Conservation (phyloP, 2,797 vertebrate species). For the Orestias chungarensis region DNA sequence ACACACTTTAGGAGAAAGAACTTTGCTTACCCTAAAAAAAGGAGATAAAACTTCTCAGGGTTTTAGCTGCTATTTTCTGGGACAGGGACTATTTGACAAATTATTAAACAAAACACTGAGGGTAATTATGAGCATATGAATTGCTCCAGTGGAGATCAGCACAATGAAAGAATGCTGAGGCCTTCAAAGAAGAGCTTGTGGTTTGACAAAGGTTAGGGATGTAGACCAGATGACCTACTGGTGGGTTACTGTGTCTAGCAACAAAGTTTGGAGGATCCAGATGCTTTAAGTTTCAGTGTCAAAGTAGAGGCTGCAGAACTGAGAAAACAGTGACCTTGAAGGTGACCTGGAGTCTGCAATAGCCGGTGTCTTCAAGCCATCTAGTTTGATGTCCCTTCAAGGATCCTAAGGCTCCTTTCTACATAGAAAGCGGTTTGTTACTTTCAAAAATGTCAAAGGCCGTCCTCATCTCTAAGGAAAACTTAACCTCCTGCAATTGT, state of each 20-base stretch:
- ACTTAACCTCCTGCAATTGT: background rate
- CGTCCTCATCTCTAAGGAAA: background rate
- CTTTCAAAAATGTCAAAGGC: background rate
- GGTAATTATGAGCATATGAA: background rate
- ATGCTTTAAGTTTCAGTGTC: background rate
- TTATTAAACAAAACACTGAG: background rate
- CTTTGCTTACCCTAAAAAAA: background rate
- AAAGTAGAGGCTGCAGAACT: background rate
- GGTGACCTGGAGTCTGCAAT: background rate
- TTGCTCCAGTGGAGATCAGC: background rate
- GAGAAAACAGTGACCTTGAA: background rate
- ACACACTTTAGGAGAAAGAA: no score
- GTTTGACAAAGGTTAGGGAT: background rate
- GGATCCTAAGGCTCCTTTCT: no score
- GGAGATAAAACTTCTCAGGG: background rate
- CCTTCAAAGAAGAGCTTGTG: no score
- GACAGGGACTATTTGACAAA: no score
- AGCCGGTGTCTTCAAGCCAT: background rate
- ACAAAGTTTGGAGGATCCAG: background rate
- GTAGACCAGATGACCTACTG: background rate
- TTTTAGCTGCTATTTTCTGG: background rate
- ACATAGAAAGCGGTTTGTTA: background rate
- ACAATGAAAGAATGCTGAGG: background rate
- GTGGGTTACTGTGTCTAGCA: background rate
- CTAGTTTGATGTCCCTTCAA: no score